Evolutionary conservation across 2,888 invertebrate genomes (phyloP).

Genomic region (Phengaris arion): DNA sequence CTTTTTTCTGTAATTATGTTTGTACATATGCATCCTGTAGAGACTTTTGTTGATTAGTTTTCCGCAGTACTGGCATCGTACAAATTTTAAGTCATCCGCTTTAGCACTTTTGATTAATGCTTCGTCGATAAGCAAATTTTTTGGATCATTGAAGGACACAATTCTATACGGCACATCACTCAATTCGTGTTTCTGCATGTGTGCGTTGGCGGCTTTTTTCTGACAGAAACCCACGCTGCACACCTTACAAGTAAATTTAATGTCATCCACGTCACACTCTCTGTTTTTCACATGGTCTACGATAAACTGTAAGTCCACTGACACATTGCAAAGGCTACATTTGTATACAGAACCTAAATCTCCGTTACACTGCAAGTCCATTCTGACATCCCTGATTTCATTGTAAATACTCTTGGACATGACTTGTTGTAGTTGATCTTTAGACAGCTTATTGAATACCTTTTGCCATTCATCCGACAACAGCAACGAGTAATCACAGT

Average conservation of each 20-base stretch:
- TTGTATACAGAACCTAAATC: constrained; percentile 46
- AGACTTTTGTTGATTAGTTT: constrained; percentile 36
- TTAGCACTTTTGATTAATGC: constrained; percentile 33
- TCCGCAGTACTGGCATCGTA: constrained; percentile 40
- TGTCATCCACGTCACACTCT: constrained; percentile 31
- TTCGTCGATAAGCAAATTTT: constrained; percentile 36
- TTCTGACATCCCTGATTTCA: constrained; percentile 41
- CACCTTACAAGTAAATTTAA: constrained; percentile 28
- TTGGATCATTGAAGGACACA: constrained; percentile 41
- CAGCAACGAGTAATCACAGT: constrained; percentile 46
- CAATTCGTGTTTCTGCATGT: constrained; percentile 40
- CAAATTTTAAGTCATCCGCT: constrained; percentile 39
- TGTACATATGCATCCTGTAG: constrained; percentile 34
- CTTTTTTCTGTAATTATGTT: constrained; percentile 27
- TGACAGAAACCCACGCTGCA: constrained; percentile 39
- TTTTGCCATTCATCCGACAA: constrained; percentile 48
- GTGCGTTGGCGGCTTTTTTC: constrained; percentile 32
- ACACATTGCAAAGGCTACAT: constrained; percentile 46
- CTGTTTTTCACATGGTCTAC: constrained; percentile 37
- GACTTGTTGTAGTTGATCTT: constrained; percentile 45
- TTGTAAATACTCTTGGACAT: constrained; percentile 48
- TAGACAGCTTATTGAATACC: constrained; percentile 46
- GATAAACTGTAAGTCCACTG: constrained; percentile 35
- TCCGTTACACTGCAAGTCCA: constrained; percentile 46
- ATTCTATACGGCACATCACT: constrained; percentile 37